Percentiles rank a stretch among this genome's conserved stretches.
phyloP scores from a whole-genome alignment of 2,888 invertebrate species.

The Drosophila prolongata region DNA sequence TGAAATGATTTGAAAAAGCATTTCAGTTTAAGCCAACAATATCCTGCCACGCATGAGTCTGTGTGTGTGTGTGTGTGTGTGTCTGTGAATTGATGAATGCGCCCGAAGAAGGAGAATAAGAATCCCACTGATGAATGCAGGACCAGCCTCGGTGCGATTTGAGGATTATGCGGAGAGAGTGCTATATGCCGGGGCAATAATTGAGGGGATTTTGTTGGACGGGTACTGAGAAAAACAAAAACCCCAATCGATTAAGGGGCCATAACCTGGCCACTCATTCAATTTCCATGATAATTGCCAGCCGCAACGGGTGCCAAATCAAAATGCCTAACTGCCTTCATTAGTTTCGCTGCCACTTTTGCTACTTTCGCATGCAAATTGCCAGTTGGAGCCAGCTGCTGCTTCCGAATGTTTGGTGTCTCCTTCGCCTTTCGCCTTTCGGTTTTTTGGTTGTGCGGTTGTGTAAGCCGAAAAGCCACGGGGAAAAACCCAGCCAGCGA shows the following conservation, averaged over 20 bases:
- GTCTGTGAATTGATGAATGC: slow-evolving; percentile 31
- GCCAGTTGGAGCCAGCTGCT: slow-evolving; percentile 40
- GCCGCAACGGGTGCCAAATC: background rate
- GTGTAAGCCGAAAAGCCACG: slow-evolving; percentile 50
- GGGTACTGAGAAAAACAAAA: background rate
- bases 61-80: slow-evolving; percentile 1
- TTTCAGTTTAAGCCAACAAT: slow-evolving; percentile 42
- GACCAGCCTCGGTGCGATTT: slow-evolving; percentile 13
- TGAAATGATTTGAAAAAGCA: slow-evolving; percentile 46
- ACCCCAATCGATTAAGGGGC: background rate
- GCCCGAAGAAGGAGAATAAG: background rate
- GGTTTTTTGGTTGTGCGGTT: slow-evolving; percentile 8
- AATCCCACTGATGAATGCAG: slow-evolving; percentile 10
- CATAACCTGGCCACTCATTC: slow-evolving; percentile 19
- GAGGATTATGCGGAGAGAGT: slow-evolving; percentile 9
- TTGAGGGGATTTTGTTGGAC: slow-evolving; percentile 13
- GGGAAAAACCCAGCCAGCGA: slow-evolving; percentile 8
- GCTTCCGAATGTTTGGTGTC: slow-evolving; percentile 22
- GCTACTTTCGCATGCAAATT: slow-evolving; percentile 70
- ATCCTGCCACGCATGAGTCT: slow-evolving; percentile 8
- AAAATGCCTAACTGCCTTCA: slow-evolving; percentile 34
- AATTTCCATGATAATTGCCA: slow-evolving; percentile 29
- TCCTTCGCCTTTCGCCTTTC: background rate
- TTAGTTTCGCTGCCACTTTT: slow-evolving; percentile 38
- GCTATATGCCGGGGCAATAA: slow-evolving; percentile 7